Base-by-base conservation (phyloP, 1,140 invertebrate species). In the Drosophila paulistorum region DNA sequence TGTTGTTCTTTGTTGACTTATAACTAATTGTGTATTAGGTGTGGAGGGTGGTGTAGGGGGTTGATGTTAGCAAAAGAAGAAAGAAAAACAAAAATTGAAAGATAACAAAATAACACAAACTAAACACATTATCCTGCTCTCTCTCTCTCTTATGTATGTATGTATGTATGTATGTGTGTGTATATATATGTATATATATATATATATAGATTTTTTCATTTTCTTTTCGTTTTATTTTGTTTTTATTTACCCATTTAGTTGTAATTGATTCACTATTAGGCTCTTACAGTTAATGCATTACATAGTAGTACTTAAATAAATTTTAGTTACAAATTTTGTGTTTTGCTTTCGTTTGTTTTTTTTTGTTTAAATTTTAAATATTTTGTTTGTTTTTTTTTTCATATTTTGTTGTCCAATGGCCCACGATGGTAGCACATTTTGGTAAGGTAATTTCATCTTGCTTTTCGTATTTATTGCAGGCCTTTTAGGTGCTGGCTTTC, bases 381-480 rank as follows among this genome's bases (percentile, higher is more conserved):
- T 37, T 30, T 6, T 59, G 39, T 59, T 0, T 23, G 10, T 51
- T 20, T 1, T 20, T 20, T 51, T 23, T 23, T 51, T 51, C 20
- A 51, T 51, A 23, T 51, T 63, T 37, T 51, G 51, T 68, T 23
- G 11, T 68, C 61, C 62, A 68, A 68, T 63, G 65, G 68, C 62
- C 51, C 67, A 11, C 45, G 14, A 33, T 41, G 60, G 39, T 77
- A 77, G 78, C 68, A 63, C 76, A 57, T 72, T 71, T 84, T 73
- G 67, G 70, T 79, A 86, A 86, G 82, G 76, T 86, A 73, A 79
- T 86, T 81, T 73, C 58, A 73, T 85, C 64, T 75, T 85, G 81
- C 82, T 85, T 85, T 79, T 85, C 78, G 78, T 81, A 65, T 35
- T 81, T 65, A 75, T 75, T 74, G 75, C 75, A 71, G 69, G 71